A percentile compares a stretch with the other conserved stretches of the same genome.
Evolutionary conservation across 2,797 vertebrate genomes (phyloP).

Genomic region (Sebastes melanostomus): DNA sequence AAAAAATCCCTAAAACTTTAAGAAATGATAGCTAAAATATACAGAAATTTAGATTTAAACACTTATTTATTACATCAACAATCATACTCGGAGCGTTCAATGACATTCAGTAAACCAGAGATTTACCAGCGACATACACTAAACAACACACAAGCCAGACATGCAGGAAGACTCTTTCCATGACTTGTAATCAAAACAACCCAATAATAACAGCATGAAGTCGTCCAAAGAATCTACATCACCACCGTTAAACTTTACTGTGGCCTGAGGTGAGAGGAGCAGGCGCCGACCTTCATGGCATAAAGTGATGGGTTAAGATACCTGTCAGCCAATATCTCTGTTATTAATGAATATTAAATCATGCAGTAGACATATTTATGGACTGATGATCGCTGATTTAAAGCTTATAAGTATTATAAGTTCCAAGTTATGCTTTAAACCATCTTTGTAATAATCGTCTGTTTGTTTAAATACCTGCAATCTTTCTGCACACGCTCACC

Average conservation of each 20-base stretch:
- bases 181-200: conserved; percentile 61
- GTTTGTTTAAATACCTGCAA: conserved; percentile 1
- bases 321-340: conserved; percentile 23
- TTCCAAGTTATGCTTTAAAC: not conserved
- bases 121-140: not conserved
- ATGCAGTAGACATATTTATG: not conserved
- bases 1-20: conserved; percentile 14
- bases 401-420: not conserved
- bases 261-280: conserved; percentile 47
- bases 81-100: not conserved
- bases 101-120: not conserved
- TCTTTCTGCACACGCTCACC: not conserved
- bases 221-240: conserved; percentile 31
- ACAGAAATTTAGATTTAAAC: conserved; percentile 9
- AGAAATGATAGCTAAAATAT: conserved; percentile 10
- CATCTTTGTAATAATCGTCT: not conserved
- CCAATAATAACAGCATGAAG: conserved; percentile 55
- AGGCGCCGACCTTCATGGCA: conserved; percentile 25
- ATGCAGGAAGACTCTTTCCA: conserved; percentile 5
- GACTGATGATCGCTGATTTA: not conserved
- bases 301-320: conserved; percentile 18
- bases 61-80: not conserved
- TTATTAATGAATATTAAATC: not conserved
- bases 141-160: conserved; percentile 26
- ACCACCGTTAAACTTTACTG: conserved; percentile 19